These are phyloP conservation scores for Gopherus flavomarginatus DNA, from an alignment of 2,113 vertebrate species.

Conservation along the genomic window DNA sequence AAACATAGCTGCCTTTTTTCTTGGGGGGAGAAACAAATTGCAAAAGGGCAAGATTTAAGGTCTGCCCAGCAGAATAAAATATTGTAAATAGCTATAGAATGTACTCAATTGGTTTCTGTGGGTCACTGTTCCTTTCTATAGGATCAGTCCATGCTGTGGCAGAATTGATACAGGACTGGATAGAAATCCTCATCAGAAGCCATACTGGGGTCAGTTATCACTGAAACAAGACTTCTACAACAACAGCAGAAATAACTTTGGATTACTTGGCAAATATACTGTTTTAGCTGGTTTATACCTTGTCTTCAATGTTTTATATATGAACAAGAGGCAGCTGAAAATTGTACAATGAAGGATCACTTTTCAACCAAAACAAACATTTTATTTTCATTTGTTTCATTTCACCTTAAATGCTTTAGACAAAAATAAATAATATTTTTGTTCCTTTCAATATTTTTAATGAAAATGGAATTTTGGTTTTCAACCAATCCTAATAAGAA, in stretches of 20 bases:
- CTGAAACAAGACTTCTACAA: neutral
- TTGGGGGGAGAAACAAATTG: neutral
- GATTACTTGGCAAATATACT: neutral
- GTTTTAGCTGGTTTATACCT: neutral
- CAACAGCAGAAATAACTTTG: neutral
- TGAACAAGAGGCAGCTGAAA: neutral
- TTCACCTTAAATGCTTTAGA: neutral
- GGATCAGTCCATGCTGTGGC: neutral
- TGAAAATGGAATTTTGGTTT: neutral
- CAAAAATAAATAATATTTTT: neutral
- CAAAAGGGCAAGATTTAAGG: neutral
- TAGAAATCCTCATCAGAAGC: neutral
- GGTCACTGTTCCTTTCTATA: neutral
- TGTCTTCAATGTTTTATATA: neutral
- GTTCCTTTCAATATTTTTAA: neutral
- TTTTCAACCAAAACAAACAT: neutral
- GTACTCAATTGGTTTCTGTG: too few relatives aligned
- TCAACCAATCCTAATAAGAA: neutral
- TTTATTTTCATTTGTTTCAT: neutral
- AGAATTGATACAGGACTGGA: neutral
- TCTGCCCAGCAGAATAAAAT: neutral
- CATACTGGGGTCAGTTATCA: neutral
- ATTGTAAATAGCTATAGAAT: accelerated
- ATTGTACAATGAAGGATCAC: accelerated
- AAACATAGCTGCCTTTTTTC: neutral